phyloP scores from a whole-genome alignment of 1,140 invertebrate species.

The Globodera rostochiensis region DNA sequence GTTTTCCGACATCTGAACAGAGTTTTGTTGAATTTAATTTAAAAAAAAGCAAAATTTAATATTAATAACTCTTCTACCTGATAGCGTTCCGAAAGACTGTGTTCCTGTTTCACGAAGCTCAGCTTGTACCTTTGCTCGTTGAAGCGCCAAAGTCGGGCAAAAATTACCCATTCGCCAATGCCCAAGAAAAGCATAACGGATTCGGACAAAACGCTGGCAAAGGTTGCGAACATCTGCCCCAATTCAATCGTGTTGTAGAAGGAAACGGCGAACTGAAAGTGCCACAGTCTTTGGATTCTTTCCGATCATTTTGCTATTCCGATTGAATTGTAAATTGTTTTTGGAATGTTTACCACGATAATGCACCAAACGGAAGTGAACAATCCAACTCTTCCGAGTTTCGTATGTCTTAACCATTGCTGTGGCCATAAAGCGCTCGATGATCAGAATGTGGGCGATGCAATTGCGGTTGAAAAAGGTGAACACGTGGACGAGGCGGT shows the following conservation, averaged over 20 bases:
- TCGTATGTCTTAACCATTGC: not conserved
- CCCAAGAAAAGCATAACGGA: not conserved
- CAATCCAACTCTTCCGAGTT: not conserved
- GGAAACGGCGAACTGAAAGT: not conserved
- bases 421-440: not conserved
- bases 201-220: not conserved
- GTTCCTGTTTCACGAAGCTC: not conserved
- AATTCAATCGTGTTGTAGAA: not conserved
- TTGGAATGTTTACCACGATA: not conserved
- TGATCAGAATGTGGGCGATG: not conserved
- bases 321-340: not conserved
- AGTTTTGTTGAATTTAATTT: not conserved
- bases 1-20: conserved; percentile 6
- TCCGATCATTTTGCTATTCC: no score
- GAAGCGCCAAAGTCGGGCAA: not conserved
- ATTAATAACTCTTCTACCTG: conserved; percentile 1
- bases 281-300: no score
- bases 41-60: not conserved
- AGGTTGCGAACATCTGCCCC: not conserved
- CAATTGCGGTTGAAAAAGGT: not conserved
- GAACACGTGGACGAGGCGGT: not conserved
- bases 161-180: not conserved
- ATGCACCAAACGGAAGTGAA: not conserved
- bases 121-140: not conserved
- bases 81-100: conserved; percentile 10